Evolutionary conservation across 2,797 vertebrate species (phyloP).

Genomic region (Typhlichthys subterraneus): DNA sequence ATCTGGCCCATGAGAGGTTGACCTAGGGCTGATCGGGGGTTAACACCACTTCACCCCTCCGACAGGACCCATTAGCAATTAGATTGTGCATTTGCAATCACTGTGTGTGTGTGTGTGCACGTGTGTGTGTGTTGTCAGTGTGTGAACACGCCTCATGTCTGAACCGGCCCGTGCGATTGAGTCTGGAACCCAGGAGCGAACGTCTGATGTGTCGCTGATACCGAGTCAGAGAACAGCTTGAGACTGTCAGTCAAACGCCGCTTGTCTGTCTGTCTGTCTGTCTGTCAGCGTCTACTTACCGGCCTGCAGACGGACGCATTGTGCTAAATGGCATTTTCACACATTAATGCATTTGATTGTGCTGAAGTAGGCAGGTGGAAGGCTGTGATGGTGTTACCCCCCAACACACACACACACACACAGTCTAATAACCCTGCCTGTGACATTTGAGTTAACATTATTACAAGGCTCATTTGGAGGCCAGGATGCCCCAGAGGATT

Average conservation of each 20-base stretch:
- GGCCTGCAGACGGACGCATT: slow-evolving; percentile 64
- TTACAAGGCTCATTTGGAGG: slow-evolving; percentile 72
- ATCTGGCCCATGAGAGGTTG: slow-evolving; percentile 67
- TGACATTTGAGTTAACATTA: slow-evolving; percentile 78
- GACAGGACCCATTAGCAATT: slow-evolving; percentile 76
- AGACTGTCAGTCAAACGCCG: slow-evolving; percentile 67
- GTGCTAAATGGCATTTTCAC: slow-evolving; percentile 80
- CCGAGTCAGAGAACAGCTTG: slow-evolving; percentile 61
- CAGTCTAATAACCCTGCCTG: slow-evolving; percentile 56
- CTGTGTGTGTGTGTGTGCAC: slow-evolving; percentile 6
- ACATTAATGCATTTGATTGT: slow-evolving; percentile 79
- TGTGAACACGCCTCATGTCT: slow-evolving; percentile 18
- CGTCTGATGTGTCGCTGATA: slow-evolving; percentile 55
- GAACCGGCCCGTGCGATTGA: slow-evolving; percentile 29
- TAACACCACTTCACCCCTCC: slow-evolving; percentile 73
- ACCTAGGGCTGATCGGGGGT: slow-evolving; percentile 74
- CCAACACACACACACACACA: slow-evolving; percentile 33
- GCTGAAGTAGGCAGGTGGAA: slow-evolving; percentile 46
- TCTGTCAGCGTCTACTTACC: slow-evolving; percentile 64
- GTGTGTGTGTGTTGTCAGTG: slow-evolving; percentile 3
- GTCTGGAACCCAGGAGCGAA: slow-evolving; percentile 40
- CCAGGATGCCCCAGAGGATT: slow-evolving; percentile 54
- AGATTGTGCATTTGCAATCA: slow-evolving; percentile 71
- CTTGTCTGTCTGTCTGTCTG: slow-evolving; percentile 24
- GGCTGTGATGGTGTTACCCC: slow-evolving; percentile 52